Percentiles rank a stretch among this genome's conserved stretches.
phyloP scores from a whole-genome alignment of 2,797 vertebrate species.

The Oreortyx pictus region DNA sequence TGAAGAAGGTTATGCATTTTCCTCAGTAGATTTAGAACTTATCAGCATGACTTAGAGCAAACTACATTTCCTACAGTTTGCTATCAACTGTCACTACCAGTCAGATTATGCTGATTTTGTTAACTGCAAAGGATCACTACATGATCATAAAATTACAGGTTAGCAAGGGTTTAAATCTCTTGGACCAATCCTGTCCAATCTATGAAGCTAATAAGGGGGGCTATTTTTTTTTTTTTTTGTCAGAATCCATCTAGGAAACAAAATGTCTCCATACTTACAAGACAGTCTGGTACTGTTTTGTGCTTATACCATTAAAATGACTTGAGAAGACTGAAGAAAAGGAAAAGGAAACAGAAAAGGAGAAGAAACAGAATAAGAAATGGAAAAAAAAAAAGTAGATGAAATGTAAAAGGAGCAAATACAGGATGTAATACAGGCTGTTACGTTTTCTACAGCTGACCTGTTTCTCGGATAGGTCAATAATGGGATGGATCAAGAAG shows the following conservation, averaged over 20 bases:
- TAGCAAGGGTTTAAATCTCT: background rate
- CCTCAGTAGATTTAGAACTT: background rate
- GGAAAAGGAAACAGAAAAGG: background rate
- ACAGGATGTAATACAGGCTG: background rate
- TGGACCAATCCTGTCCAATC: background rate
- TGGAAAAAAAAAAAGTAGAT: background rate
- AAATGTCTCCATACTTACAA: background rate
- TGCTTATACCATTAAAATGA: background rate
- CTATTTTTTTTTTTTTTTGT: background rate
- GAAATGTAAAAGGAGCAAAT: background rate
- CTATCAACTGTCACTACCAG: background rate
- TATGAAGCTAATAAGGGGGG: background rate
- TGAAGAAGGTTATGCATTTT: background rate
- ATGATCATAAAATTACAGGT: background rate
- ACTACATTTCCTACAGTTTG: background rate
- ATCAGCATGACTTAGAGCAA: background rate
- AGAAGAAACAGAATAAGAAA: background rate
- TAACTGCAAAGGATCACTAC: background rate
- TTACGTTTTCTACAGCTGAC: background rate
- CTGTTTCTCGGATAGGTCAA: background rate
- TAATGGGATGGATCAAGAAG: constrained; percentile 4
- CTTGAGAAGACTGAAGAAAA: background rate
- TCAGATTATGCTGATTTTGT: background rate
- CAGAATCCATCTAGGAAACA: background rate
- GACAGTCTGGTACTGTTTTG: background rate